Percentiles rank a stretch among this genome's conserved stretches.
Conservation (phyloP, 2,888 invertebrate genomes). For the Agrotis segetum region DNA sequence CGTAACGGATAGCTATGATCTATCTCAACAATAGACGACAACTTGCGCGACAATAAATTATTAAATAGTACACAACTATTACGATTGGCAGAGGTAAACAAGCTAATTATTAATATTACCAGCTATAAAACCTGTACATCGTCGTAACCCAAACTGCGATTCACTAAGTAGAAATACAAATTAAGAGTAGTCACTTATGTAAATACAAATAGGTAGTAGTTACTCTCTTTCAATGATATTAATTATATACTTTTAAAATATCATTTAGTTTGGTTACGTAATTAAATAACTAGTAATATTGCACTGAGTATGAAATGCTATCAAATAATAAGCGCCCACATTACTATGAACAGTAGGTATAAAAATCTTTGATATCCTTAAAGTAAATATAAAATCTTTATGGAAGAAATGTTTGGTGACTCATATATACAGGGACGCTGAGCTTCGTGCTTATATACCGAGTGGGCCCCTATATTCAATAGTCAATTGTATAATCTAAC, state of each 20-base stretch:
- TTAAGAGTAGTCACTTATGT: conserved; percentile 87
- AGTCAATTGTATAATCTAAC: conserved; percentile 90
- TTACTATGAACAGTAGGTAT: conserved; percentile 83
- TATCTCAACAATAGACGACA: conserved; percentile 88
- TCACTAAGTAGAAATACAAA: conserved; percentile 85
- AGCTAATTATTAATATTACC: conserved; percentile 90
- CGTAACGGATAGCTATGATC: conserved; percentile 90
- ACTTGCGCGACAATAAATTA: conserved; percentile 90
- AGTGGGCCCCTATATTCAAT: conserved; percentile 90
- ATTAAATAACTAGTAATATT: conserved; percentile 92
- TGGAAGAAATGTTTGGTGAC: conserved; percentile 88
- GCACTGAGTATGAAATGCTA: conserved; percentile 92
- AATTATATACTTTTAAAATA: conserved; percentile 88
- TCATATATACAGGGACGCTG: conserved; percentile 81
- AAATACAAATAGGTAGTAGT: conserved; percentile 90
- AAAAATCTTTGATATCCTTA: conserved; percentile 87
- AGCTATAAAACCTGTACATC: conserved; percentile 90
- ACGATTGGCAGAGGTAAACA: conserved; percentile 91
- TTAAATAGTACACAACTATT: conserved; percentile 89
- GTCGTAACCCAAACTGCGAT: conserved; percentile 89
- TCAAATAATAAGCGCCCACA: conserved; percentile 91
- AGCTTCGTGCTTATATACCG: conserved; percentile 82
- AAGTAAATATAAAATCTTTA: conserved; percentile 90
- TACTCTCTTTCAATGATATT: conserved; percentile 89
- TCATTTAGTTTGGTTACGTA: conserved; percentile 92